phyloP scores from a whole-genome alignment of 2,113 vertebrate genomes.

The Sapayoa aenigma region DNA sequence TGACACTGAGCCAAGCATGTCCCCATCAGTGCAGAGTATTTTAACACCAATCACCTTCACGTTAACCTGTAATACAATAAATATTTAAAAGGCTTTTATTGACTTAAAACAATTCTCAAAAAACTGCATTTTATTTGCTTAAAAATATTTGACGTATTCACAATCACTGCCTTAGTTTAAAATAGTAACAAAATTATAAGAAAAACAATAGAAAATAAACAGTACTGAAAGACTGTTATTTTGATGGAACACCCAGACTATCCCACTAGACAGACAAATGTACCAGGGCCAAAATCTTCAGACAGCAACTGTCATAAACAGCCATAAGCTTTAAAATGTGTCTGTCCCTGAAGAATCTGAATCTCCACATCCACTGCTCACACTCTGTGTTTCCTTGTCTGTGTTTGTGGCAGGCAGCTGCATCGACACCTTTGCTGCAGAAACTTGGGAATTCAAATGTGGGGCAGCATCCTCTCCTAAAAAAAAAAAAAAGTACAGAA shows the following conservation, averaged over 20 bases:
- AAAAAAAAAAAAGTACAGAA: not conserved
- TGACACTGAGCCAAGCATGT: not conserved
- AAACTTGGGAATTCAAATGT: not conserved
- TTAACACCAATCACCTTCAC: not conserved
- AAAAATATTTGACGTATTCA: not conserved
- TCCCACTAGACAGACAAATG: not conserved
- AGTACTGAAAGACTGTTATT: not conserved
- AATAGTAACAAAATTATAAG: not conserved
- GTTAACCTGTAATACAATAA: not conserved
- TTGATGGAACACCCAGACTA: not conserved
- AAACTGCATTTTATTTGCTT: constrained; percentile 9
- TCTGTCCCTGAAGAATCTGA: constrained; percentile 74
- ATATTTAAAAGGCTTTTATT: not conserved
- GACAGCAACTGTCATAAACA: not conserved
- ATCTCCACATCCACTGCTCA: constrained; percentile 45
- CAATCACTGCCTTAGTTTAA: not conserved
- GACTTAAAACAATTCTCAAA: not conserved
- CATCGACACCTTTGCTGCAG: constrained; percentile 60
- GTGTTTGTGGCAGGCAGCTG: constrained; percentile 45
- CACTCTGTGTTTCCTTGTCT: constrained; percentile 40
- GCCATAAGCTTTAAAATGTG: constrained; percentile 62
- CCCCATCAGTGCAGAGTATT: not conserved
- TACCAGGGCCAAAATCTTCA: not conserved
- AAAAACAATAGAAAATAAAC: not conserved
- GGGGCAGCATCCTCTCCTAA: constrained; percentile 53